These are phyloP conservation scores for Aleiodes testaceus DNA, from an alignment of 2,888 invertebrate species.

Conservation along the genomic window DNA sequence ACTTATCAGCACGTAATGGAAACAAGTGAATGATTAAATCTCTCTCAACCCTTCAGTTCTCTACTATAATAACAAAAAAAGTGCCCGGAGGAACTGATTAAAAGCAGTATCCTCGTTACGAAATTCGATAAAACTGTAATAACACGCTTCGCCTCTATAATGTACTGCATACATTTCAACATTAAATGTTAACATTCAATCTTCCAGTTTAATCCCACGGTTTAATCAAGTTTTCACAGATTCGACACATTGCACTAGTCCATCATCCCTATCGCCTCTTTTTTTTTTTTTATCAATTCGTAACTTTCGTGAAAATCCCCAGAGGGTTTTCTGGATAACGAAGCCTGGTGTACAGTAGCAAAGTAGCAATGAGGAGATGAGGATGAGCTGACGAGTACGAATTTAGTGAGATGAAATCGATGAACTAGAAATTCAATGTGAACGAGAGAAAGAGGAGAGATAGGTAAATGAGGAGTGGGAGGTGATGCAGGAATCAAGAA, in stretches of 20 bases:
- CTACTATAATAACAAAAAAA: background rate
- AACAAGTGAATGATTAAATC: too few relatives aligned
- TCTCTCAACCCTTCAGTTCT: too few relatives aligned
- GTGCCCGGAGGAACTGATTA: background rate
- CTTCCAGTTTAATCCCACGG: slow-evolving; percentile 58
- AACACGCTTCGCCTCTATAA: background rate
- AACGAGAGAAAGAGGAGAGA: slow-evolving; percentile 14
- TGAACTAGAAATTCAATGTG: background rate
- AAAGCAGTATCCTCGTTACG: too few relatives aligned
- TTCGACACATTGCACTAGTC: slow-evolving; percentile 29
- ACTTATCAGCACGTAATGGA: too few relatives aligned
- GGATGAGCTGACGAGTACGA: slow-evolving; percentile 22
- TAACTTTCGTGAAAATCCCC: background rate
- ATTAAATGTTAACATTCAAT: slow-evolving; percentile 54
- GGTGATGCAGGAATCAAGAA: slow-evolving; percentile 23
- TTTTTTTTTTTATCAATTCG: background rate
- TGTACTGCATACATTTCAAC: background rate
- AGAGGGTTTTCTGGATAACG: background rate
- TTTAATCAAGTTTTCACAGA: slow-evolving; percentile 57
- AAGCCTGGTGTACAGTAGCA: background rate
- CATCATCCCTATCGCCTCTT: background rate
- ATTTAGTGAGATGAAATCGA: slow-evolving; percentile 32
- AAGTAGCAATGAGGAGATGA: slow-evolving; percentile 15
- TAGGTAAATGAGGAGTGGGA: background rate
- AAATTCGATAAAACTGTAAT: slow-evolving; percentile 9